Evolutionary conservation across 2,888 invertebrate species (phyloP).

Genomic region (Lasioglossum leucozonium): DNA sequence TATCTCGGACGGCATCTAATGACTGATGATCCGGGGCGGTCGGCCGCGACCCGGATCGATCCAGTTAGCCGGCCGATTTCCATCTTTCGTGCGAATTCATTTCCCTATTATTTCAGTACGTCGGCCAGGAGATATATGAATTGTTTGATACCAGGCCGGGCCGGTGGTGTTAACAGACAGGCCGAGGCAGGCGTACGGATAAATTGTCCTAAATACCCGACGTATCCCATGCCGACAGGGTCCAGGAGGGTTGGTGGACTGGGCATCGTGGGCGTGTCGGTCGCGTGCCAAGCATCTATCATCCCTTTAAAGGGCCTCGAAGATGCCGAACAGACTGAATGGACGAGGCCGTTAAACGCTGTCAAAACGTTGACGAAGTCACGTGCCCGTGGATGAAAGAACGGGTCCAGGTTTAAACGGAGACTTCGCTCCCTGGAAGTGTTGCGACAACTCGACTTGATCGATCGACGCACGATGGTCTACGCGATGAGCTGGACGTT

Average conservation of each 20-base stretch:
- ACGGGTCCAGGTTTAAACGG: constrained; percentile 29
- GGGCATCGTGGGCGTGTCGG: constrained; percentile 76
- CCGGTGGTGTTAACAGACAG: constrained; percentile 44
- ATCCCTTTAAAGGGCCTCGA: constrained; percentile 80
- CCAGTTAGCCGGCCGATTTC: constrained; percentile 65
- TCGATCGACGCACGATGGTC: constrained; percentile 59
- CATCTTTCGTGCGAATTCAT: constrained; percentile 82
- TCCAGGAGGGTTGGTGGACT: constrained; percentile 39
- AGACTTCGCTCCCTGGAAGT: constrained; percentile 21
- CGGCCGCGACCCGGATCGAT: constrained; percentile 56
- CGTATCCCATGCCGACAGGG: constrained; percentile 40
- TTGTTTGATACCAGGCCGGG: constrained; percentile 79
- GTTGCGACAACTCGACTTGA: constrained; percentile 59
- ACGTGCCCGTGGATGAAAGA: constrained; percentile 72
- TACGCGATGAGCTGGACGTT: not conserved
- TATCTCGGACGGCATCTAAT: constrained; percentile 38
- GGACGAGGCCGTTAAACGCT: constrained; percentile 71
- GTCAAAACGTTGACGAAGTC: constrained; percentile 77
- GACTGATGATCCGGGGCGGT: constrained; percentile 60
- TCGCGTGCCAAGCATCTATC: constrained; percentile 84
- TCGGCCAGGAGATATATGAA: constrained; percentile 83
- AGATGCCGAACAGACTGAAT: constrained; percentile 62
- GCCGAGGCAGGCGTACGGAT: constrained; percentile 55
- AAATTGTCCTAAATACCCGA: constrained; percentile 72
- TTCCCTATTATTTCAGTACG: constrained; percentile 84